Percentiles rank a stretch among this genome's conserved stretches.
Evolutionary conservation across 2,888 invertebrate species (phyloP).

Genomic region (Leucoma salicis): DNA sequence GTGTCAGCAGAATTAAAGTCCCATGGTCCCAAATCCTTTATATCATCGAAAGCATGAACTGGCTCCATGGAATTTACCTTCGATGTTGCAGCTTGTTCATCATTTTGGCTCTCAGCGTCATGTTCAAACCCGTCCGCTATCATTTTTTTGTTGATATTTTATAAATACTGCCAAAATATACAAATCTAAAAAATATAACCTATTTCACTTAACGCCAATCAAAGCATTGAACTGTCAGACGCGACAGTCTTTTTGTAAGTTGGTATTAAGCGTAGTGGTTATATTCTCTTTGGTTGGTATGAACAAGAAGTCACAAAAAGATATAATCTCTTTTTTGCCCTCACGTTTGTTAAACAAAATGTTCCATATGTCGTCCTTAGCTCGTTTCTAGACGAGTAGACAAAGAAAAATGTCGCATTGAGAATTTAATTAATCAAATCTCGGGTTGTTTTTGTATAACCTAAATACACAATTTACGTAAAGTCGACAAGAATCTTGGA

Average conservation of each 20-base stretch:
- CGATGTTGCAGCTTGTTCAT: neutral
- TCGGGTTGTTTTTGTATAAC: slow-evolving; percentile 30
- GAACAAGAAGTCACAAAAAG: too few species aligned
- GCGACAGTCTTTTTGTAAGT: too few species aligned
- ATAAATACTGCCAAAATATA: neutral
- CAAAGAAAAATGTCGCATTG: slow-evolving; percentile 34
- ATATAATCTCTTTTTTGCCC: too few species aligned
- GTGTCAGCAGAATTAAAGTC: slow-evolving; percentile 58
- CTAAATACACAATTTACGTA: slow-evolving; percentile 49
- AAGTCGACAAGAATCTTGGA: slow-evolving; percentile 44
- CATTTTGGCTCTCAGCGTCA: neutral
- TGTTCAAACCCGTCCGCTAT: neutral
- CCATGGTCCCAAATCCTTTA: neutral
- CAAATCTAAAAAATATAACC: neutral
- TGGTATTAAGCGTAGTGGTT: too few species aligned
- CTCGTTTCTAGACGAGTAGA: slow-evolving; percentile 23
- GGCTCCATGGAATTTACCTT: neutral
- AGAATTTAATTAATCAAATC: slow-evolving; percentile 54
- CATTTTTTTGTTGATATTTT: neutral
- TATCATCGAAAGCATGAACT: neutral
- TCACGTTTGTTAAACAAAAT: too few species aligned
- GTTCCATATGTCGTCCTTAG: too few species aligned
- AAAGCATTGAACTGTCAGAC: slow-evolving; percentile 9
- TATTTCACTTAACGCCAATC: neutral
- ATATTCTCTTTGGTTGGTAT: too few species aligned